These are phyloP conservation scores for Spatula versicolor DNA, from an alignment of 2,797 vertebrate genomes.

Conservation along the genomic window DNA sequence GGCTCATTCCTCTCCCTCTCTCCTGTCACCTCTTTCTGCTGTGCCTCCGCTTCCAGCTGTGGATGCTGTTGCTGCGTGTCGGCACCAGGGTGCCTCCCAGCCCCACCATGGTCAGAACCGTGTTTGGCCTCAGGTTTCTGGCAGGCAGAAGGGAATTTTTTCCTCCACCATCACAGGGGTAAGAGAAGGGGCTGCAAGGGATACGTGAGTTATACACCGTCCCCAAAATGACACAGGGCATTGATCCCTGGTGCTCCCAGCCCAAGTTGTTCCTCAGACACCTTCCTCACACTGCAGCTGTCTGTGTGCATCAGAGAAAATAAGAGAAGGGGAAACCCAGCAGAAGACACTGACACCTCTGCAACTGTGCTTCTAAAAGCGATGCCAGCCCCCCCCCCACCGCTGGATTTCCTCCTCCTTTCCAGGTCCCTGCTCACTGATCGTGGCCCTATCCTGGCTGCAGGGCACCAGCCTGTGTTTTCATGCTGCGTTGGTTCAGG, in stretches of 20 bases:
- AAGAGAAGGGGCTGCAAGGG: background rate
- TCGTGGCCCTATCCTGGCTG: accelerated
- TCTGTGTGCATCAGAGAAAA: accelerated
- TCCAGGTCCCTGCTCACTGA: accelerated
- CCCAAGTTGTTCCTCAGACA: background rate
- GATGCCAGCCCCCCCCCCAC: background rate
- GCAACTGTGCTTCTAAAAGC: accelerated
- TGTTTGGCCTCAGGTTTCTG: background rate
- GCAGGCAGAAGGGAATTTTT: background rate
- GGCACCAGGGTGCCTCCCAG: background rate
- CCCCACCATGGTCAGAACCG: too few relatives aligned
- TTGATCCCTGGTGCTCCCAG: background rate
- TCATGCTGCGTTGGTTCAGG: too few relatives aligned
- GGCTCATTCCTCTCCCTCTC: background rate
- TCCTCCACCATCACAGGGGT: background rate
- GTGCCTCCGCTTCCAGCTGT: background rate
- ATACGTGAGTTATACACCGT: accelerated
- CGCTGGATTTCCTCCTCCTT: background rate
- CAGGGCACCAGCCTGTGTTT: background rate
- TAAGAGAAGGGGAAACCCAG: accelerated
- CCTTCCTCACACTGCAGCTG: accelerated
- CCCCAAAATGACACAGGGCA: accelerated
- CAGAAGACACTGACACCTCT: background rate
- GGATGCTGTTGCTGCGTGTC: too few relatives aligned
- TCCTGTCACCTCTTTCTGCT: background rate